phyloP scores from a whole-genome alignment of 1,140 invertebrate genomes.

The Trichomalopsis sarcophagae region DNA sequence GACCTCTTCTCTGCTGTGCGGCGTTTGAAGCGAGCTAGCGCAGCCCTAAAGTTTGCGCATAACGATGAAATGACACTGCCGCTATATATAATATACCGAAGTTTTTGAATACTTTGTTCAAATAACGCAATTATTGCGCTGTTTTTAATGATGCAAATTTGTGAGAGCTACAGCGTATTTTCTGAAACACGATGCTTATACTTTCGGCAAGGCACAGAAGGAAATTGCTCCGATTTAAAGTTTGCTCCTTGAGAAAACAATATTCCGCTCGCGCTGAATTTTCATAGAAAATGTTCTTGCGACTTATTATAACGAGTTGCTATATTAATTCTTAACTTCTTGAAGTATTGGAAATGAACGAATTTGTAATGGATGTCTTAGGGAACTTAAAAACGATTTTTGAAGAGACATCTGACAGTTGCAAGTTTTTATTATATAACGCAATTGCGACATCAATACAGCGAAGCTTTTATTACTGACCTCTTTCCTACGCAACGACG shows the following conservation, averaged over 20 bases:
- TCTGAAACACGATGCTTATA: not conserved
- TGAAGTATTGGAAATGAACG: no score
- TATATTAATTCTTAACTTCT: no score
- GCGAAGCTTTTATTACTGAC: conserved; percentile 35
- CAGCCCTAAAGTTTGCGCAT: not conserved
- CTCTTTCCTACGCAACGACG: conserved; percentile 18
- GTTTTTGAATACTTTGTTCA: conserved; percentile 29
- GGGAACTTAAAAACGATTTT: no score
- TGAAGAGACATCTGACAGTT: no score
- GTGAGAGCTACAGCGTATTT: not conserved
- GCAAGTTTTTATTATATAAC: not conserved
- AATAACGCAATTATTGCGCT: conserved; percentile 25
- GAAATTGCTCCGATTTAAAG: not conserved
- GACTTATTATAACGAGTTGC: not conserved
- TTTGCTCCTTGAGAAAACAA: not conserved
- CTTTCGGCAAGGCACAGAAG: not conserved
- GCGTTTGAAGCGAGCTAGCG: not conserved
- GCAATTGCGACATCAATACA: conserved; percentile 3
- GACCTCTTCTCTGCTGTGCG: not conserved
- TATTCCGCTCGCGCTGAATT: not conserved
- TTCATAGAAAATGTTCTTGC: not conserved
- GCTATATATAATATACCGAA: not conserved
- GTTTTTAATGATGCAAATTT: conserved; percentile 29
- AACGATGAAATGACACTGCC: conserved; percentile 41
- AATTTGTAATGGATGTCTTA: no score